phyloP scores from a whole-genome alignment of 2,113 vertebrate genomes.

The Protobothrops flavoviridis region DNA sequence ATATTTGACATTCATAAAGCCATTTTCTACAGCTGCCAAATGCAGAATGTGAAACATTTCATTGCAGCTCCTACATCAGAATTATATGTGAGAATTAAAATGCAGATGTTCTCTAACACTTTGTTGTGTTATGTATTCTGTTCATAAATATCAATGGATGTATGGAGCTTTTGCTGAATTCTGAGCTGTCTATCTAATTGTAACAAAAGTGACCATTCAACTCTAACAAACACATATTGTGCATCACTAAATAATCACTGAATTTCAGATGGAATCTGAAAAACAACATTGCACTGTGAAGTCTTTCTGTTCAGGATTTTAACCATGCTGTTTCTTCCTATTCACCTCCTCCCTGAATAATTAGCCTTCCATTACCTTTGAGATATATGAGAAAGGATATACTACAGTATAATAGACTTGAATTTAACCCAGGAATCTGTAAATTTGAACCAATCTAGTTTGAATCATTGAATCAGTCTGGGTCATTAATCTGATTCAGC shows the following conservation, averaged over 20 bases:
- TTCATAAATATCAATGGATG: background rate
- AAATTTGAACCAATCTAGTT: background rate
- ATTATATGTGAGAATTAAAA: background rate
- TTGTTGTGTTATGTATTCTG: slow-evolving; percentile 1
- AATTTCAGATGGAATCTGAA: background rate
- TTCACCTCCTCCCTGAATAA: background rate
- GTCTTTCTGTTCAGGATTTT: background rate
- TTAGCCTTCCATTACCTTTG: background rate
- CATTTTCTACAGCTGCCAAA: background rate
- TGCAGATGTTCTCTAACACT: background rate
- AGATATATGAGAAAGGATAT: background rate
- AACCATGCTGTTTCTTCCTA: background rate
- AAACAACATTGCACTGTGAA: background rate
- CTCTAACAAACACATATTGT: background rate
- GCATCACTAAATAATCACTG: background rate
- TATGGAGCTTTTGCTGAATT: background rate
- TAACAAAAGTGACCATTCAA: background rate
- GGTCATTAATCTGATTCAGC: background rate
- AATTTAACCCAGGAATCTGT: background rate
- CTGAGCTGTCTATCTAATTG: background rate
- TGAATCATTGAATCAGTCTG: background rate
- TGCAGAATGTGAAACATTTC: background rate
- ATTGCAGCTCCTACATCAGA: background rate
- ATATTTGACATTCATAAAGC: background rate
- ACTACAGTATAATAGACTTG: background rate